Evolutionary conservation across 1,140 invertebrate genomes (phyloP).

Genomic region (Trypoxylus dichotomus): DNA sequence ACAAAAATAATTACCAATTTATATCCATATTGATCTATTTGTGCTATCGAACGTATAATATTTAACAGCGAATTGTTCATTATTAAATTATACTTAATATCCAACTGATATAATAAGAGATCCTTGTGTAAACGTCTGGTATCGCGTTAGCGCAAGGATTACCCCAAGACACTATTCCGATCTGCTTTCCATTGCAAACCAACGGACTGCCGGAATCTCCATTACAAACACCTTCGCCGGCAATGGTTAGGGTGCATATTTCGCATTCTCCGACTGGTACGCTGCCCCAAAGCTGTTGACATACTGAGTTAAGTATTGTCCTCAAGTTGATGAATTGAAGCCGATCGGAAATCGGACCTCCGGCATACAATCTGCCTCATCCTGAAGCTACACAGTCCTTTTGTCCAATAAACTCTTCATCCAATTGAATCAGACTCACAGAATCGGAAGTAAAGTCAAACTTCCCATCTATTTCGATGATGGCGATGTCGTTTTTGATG

Average conservation of each 20-base stretch:
- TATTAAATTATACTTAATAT: too few species aligned
- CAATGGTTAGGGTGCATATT: too few species aligned
- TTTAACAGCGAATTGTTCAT: too few species aligned
- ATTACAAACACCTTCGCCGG: conserved; percentile 43
- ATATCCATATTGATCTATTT: too few species aligned
- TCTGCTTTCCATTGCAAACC: conserved; percentile 40
- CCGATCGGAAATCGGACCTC: conserved; percentile 30
- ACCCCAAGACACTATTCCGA: too few species aligned
- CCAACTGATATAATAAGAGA: conserved; percentile 46
- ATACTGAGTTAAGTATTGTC: background rate
- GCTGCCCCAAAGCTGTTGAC: background rate
- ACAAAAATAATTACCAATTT: too few species aligned
- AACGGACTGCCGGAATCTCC: conserved; percentile 53
- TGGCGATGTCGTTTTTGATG: background rate
- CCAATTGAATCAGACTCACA: background rate
- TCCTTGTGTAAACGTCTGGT: conserved; percentile 69
- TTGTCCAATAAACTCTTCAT: background rate
- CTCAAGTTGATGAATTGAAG: background rate
- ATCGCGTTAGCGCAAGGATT: conserved; percentile 57
- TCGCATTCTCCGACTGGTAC: background rate
- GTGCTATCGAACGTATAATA: too few species aligned
- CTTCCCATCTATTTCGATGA: background rate
- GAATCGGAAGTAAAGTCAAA: background rate
- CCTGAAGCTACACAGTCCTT: background rate
- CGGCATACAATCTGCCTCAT: conserved; percentile 30